Conservation (phyloP, 2,888 invertebrate genomes). For the Nasonovia ribisnigri region DNA sequence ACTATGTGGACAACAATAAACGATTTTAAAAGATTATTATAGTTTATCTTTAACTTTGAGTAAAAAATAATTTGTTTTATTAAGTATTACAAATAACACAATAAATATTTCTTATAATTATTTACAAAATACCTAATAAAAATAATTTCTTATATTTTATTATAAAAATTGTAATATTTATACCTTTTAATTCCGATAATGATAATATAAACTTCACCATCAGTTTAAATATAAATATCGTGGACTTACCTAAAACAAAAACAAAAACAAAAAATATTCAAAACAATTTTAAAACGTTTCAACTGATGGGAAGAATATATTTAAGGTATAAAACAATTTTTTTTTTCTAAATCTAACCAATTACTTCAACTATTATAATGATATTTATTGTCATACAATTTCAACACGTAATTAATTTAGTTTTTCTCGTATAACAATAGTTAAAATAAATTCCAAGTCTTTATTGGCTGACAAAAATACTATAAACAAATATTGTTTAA, state of each 20-base stretch:
- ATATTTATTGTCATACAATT: neutral
- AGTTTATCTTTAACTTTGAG: neutral
- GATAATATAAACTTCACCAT: neutral
- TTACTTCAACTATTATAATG: neutral
- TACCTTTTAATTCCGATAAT: neutral
- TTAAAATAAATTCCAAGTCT: neutral
- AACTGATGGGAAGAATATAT: neutral
- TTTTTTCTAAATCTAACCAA: neutral
- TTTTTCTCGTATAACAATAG: neutral
- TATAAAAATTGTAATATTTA: neutral
- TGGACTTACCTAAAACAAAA: constrained; percentile 23
- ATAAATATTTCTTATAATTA: neutral
- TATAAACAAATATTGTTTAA: no score
- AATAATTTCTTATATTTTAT: neutral
- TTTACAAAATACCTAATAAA: neutral
- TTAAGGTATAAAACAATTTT: neutral
- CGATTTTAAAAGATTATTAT: constrained; percentile 22
- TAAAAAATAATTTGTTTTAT: neutral
- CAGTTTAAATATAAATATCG: neutral
- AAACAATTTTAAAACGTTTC: neutral
- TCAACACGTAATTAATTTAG: neutral
- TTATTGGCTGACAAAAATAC: neutral
- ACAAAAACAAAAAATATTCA: neutral
- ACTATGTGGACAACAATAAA: constrained; percentile 18
- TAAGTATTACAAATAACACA: neutral